Percentiles rank a stretch among this genome's conserved stretches.
Evolutionary conservation across 2,888 invertebrate species (phyloP).

Genomic region (Antheraea assamensis): DNA sequence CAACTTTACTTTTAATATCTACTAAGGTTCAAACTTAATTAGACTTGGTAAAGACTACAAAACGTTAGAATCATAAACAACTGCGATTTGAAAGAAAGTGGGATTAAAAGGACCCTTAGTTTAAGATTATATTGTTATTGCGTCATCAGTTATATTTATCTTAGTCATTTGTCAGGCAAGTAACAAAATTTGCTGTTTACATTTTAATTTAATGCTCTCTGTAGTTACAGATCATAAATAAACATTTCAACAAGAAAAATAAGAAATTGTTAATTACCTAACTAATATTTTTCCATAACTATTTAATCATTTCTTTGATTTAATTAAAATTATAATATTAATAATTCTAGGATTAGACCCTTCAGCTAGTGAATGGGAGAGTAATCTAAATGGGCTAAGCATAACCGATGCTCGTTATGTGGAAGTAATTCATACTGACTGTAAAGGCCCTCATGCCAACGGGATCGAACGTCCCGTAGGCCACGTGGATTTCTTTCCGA

Average conservation of each 20-base stretch:
- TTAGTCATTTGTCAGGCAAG: not conserved
- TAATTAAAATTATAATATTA: not conserved
- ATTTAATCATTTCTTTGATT: not conserved
- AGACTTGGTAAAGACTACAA: not conserved
- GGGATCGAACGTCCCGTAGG: slow-evolving; percentile 90
- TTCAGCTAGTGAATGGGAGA: slow-evolving; percentile 47
- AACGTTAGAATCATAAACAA: not conserved
- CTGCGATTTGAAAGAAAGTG: not conserved
- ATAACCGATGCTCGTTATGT: slow-evolving; percentile 56
- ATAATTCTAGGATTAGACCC: slow-evolving; percentile 54
- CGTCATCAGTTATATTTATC: not conserved
- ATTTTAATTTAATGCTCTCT: not conserved
- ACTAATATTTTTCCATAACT: not conserved
- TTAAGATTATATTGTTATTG: not conserved
- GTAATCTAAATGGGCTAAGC: slow-evolving; percentile 39
- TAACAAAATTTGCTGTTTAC: not conserved
- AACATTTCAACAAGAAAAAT: not conserved
- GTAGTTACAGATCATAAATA: not conserved
- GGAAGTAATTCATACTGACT: slow-evolving; percentile 66
- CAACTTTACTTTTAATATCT: not conserved
- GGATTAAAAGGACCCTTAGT: not conserved
- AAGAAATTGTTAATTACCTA: not conserved
- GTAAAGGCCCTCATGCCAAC: slow-evolving; percentile 41
- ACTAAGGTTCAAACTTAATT: not conserved
- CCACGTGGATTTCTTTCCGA: slow-evolving; percentile 93